Evolutionary conservation across 2,888 invertebrate genomes (phyloP), one percentile per base, ranked within the genome.

Genomic region (Tachystola acroxantha): DNA sequence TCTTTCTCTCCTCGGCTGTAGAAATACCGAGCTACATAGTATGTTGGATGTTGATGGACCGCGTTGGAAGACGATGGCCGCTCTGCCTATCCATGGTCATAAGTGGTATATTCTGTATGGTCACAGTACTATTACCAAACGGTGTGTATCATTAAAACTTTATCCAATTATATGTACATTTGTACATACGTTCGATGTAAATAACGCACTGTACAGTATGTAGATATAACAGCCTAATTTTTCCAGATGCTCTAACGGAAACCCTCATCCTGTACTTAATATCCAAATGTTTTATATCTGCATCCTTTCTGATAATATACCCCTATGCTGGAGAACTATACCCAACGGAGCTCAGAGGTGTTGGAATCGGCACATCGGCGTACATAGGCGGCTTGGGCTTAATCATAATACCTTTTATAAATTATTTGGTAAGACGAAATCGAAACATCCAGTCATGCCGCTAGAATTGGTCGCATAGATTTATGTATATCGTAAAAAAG

Each of bases 291-390:
- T 91, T 96, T 48, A 94, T 96, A 64, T 96, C 96, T 1, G 96
- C 96, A 4, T 95, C 96, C 4, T 97, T 96, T 80, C 87, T 96
- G 38, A 95, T 96, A 45, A 95, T 97, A 56, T 97, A 96, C 73
- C 96, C 96, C 0, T 96, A 96, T 73, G 96, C 96, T 50, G 95
- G 95, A 7, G 97, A 97, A 80, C 73, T 97, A 12, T 96, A 96
- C 76, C 97, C 97, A 1, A 97, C 96, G 1, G 94, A 95, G 69
- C 88, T 96, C 30, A 89, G 97, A 53, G 96, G 96, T 1, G 88
- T 96, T 37, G 97, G 96, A 10, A 96, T 97, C 52, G 96, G 96
- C 31, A 93, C 95, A 36, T 96, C 96, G 1, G 95, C 96, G 10
- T 96, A 97, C 67, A 93, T 96, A 49, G 96, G 95, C 34, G 96